These are phyloP conservation scores for Notiomystis cincta DNA, from an alignment of 2,113 vertebrate genomes.

Conservation along the genomic window DNA sequence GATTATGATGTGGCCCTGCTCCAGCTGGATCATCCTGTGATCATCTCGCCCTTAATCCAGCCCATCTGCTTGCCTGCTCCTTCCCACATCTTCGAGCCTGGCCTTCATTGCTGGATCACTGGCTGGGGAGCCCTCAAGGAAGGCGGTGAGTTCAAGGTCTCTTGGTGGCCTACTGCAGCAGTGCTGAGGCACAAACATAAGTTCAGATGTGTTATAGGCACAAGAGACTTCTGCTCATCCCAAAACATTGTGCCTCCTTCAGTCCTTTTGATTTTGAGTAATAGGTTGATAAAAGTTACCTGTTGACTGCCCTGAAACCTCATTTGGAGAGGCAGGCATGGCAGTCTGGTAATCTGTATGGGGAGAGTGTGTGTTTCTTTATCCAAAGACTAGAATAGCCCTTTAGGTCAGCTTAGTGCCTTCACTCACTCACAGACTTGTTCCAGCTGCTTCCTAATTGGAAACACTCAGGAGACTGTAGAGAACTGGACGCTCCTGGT, in stretches of 20 bases:
- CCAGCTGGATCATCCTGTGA: slow-evolving; percentile 81
- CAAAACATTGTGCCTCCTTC: neutral
- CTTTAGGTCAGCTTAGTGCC: neutral
- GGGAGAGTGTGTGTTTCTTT: neutral
- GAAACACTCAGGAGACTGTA: neutral
- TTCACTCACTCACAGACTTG: neutral
- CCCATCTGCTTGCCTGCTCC: slow-evolving; percentile 85
- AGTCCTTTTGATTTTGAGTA: neutral
- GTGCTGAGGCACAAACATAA: neutral
- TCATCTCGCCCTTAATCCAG: slow-evolving; percentile 68
- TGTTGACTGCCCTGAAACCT: neutral
- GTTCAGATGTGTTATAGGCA: neutral
- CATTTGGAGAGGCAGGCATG: neutral
- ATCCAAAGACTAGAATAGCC: neutral
- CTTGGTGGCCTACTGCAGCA: neutral
- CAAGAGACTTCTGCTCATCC: neutral
- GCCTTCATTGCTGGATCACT: slow-evolving; percentile 89
- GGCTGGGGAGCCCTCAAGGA: slow-evolving; percentile 88
- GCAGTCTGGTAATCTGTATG: neutral
- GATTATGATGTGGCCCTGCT: slow-evolving; percentile 92
- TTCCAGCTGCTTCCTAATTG: neutral
- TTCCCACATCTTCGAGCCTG: slow-evolving; percentile 84
- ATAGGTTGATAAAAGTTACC: neutral
- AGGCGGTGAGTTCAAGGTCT: slow-evolving; percentile 72
- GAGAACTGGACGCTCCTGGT: neutral